Evolutionary conservation across 2,888 invertebrate genomes (phyloP).

Genomic region (Andrena fulva): DNA sequence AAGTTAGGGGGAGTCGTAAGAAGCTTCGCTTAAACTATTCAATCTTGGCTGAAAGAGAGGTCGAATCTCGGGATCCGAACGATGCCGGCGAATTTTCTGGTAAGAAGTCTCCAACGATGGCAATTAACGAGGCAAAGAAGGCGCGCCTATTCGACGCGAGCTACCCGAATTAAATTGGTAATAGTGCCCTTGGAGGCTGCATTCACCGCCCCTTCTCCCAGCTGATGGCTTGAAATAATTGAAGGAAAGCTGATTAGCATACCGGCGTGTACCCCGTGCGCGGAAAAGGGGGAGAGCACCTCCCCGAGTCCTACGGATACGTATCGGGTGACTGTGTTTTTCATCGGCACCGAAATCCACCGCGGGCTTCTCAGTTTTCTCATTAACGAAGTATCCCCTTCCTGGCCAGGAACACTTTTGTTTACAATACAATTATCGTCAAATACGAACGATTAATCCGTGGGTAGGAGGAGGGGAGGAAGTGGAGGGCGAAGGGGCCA

Average conservation of each 20-base stretch:
- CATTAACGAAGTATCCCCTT: slow-evolving; percentile 61
- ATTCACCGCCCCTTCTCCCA: slow-evolving; percentile 30
- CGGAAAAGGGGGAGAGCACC: slow-evolving; percentile 19
- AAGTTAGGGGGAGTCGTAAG: neutral
- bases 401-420: slow-evolving; percentile 51
- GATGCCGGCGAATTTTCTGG: slow-evolving; percentile 5
- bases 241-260: slow-evolving; percentile 68
- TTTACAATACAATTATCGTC: slow-evolving; percentile 66
- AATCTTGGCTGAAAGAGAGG: slow-evolving; percentile 19
- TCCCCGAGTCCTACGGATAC: slow-evolving; percentile 19
- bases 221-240: slow-evolving; percentile 54
- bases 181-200: slow-evolving; percentile 29
- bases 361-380: slow-evolving; percentile 61
- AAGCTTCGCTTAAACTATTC: slow-evolving; percentile 5
- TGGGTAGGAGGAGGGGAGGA: neutral
- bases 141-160: neutral
- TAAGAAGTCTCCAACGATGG: slow-evolving; percentile 19
- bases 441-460: slow-evolving; percentile 63
- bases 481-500: slow-evolving; percentile 1
- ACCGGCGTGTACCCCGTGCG: neutral
- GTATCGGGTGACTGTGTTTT: slow-evolving; percentile 52
- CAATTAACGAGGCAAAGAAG: slow-evolving; percentile 36
- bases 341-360: slow-evolving; percentile 50
- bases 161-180: slow-evolving; percentile 36
- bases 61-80: slow-evolving; percentile 2